A percentile compares a stretch with the other conserved stretches of the same genome.
phyloP scores from a whole-genome alignment of 2,113 vertebrate genomes.

The Protobothrops flavoviridis region DNA sequence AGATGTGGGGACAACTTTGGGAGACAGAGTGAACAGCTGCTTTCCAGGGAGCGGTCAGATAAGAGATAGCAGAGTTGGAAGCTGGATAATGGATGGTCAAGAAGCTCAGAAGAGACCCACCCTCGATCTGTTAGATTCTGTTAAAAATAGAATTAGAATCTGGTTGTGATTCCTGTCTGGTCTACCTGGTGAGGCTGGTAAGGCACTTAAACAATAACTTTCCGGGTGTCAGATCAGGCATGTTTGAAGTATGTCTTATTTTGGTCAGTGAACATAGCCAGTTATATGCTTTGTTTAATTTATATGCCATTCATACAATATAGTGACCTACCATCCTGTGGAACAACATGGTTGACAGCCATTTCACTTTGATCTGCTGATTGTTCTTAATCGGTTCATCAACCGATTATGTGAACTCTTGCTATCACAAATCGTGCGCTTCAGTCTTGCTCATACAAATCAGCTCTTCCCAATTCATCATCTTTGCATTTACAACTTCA shows the following conservation, averaged over 20 bases:
- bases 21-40: not conserved
- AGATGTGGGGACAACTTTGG: not conserved
- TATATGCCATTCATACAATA: conserved; percentile 44
- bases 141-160: not conserved
- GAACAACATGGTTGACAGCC: not conserved
- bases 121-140: not conserved
- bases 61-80: not conserved
- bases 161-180: not conserved
- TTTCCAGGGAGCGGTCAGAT: not conserved
- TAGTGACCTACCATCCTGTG: not conserved
- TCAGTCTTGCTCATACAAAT: not conserved
- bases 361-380: not conserved
- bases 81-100: not conserved
- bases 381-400: not conserved
- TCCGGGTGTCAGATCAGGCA: not conserved
- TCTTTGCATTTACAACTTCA: not conserved
- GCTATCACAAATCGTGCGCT: not conserved
- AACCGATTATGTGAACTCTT: not conserved
- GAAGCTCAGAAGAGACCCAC: not conserved
- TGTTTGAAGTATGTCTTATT: conserved; percentile 24
- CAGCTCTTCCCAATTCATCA: not conserved
- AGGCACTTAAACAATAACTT: not conserved
- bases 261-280: conserved; percentile 22
- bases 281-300: conserved; percentile 51
- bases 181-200: not conserved